Evolutionary conservation across 2,888 invertebrate genomes (phyloP).

Genomic region (Chrysina gloriosa): DNA sequence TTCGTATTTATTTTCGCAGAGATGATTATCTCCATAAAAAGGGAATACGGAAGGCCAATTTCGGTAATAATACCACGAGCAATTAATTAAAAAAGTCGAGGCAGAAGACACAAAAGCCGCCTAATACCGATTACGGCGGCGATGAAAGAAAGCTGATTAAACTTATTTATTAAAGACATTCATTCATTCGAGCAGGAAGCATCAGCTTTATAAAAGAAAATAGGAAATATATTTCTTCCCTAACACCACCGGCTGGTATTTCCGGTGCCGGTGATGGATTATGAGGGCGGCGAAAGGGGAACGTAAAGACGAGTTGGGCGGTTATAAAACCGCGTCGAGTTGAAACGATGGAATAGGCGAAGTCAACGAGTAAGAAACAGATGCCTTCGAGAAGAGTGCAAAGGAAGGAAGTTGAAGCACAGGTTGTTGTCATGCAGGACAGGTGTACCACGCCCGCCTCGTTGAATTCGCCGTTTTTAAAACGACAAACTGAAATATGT

Average conservation of each 20-base stretch:
- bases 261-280: conserved; percentile 46
- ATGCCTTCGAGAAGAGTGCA: too few relatives aligned
- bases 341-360: background rate
- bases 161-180: conserved; percentile 31
- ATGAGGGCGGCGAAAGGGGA: background rate
- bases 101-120: conserved; percentile 16
- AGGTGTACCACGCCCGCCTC: conserved; percentile 30
- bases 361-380: background rate
- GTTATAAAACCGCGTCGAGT: background rate
- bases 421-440: conserved; percentile 34
- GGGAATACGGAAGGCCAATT: background rate
- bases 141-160: conserved; percentile 30
- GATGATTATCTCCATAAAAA: background rate
- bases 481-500: conserved; percentile 30
- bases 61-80: background rate
- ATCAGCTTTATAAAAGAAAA: conserved; percentile 41
- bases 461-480: conserved; percentile 6
- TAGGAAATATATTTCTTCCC: conserved; percentile 46
- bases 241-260: conserved; percentile 45
- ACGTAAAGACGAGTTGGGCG: background rate
- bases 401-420: conserved; percentile 3
- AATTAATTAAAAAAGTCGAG: conserved; percentile 24
- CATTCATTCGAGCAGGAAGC: conserved; percentile 1
- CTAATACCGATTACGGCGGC: conserved; percentile 16
- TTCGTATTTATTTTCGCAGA: background rate